Percentiles rank a stretch among this genome's conserved stretches.
Evolutionary conservation across 1,140 invertebrate genomes (phyloP).

Genomic region (Saccostrea glomerata): DNA sequence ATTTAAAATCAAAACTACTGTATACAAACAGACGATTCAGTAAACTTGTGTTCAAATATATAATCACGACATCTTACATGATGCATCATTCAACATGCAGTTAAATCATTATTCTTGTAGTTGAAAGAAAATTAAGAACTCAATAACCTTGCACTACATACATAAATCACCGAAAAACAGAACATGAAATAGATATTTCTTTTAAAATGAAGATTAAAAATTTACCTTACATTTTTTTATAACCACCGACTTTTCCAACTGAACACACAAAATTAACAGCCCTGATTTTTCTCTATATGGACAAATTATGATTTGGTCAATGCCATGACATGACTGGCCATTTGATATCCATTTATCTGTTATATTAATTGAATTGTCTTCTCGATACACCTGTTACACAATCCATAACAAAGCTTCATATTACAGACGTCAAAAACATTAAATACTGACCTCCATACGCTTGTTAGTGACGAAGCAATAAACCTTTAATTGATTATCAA

Average conservation of each 20-base stretch:
- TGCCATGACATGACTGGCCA: not conserved
- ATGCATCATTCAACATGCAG: too few species aligned
- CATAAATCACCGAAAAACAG: too few species aligned
- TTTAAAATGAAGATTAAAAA: not conserved
- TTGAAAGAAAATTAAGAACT: too few species aligned
- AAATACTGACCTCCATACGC: not conserved
- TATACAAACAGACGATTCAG: too few species aligned
- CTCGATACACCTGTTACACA: conserved; percentile 13
- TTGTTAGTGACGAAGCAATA: not conserved
- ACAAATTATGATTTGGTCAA: not conserved
- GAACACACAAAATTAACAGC: not conserved
- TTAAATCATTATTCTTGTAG: too few species aligned
- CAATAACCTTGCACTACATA: too few species aligned
- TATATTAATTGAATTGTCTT: conserved; percentile 4
- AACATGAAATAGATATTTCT: too few species aligned
- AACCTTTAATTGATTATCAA: not conserved
- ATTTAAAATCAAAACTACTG: too few species aligned
- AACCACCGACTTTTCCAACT: not conserved
- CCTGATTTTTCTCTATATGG: not conserved
- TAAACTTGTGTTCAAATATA: too few species aligned
- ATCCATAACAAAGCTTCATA: not conserved
- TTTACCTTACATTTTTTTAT: not conserved
- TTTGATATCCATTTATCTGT: not conserved
- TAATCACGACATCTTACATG: too few species aligned
- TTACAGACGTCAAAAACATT: not conserved